These are phyloP conservation scores for Caenorhabditis sp. DNA, from an alignment of 2,888 invertebrate species.

Conservation along the genomic window DNA sequence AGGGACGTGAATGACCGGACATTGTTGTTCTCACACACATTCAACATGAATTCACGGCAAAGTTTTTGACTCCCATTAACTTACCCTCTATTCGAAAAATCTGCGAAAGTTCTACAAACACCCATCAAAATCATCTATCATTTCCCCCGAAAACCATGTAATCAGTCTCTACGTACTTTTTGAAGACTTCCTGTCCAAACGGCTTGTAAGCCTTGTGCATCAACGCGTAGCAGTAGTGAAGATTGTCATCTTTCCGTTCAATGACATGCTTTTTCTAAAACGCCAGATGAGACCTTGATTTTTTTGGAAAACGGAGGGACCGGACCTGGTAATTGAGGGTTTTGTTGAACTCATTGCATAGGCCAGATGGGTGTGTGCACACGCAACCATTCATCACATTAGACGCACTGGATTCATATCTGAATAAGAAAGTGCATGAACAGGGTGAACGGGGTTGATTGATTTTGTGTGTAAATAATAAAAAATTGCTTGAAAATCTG, in stretches of 20 bases:
- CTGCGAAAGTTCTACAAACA: neutral
- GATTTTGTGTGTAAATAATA: neutral
- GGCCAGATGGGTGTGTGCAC: constrained; percentile 80
- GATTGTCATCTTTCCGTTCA: constrained; percentile 71
- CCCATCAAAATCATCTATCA: neutral
- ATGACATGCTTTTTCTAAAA: constrained; percentile 77
- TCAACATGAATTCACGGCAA: too few relatives aligned
- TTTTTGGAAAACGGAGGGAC: neutral
- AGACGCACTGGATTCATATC: constrained; percentile 78
- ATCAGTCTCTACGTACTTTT: constrained; percentile 69
- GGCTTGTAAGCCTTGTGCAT: constrained; percentile 76
- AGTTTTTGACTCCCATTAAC: too few relatives aligned
- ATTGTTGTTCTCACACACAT: too few relatives aligned
- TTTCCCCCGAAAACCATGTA: neutral
- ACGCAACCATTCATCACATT: constrained; percentile 80
- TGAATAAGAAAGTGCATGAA: constrained; percentile 31
- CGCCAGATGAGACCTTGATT: constrained; percentile 4
- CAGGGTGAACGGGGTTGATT: too few relatives aligned
- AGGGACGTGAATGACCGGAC: too few relatives aligned
- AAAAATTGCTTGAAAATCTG: neutral
- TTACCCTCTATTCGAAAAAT: too few relatives aligned
- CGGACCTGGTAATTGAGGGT: constrained; percentile 75
- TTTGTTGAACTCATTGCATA: constrained; percentile 78
- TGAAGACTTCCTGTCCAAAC: constrained; percentile 79
- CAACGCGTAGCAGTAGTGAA: constrained; percentile 81